A percentile compares a stretch with the other conserved stretches of the same genome.
Conservation (phyloP, 2,113 vertebrate genomes). For the Microtus pennsylvanicus region DNA sequence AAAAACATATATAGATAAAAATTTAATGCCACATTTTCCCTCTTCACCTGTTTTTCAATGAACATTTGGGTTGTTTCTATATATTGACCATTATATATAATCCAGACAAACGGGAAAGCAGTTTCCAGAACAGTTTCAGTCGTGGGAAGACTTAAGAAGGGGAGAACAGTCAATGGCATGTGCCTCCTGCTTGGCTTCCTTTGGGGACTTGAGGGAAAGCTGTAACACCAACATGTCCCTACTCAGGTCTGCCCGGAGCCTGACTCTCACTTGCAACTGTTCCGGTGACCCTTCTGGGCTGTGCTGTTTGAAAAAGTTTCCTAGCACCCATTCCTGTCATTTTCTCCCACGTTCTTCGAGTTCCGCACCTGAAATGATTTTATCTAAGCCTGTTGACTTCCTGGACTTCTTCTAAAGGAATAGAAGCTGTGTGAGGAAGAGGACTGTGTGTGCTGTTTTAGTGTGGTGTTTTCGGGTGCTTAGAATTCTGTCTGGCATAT, state of each 20-base stretch:
- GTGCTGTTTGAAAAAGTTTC: neutral
- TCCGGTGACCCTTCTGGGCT: neutral
- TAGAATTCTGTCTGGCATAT: neutral
- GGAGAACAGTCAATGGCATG: neutral
- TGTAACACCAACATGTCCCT: neutral
- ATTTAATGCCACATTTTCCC: neutral
- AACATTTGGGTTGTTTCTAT: neutral
- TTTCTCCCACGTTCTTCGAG: neutral
- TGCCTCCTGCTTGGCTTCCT: neutral
- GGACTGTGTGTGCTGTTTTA: neutral
- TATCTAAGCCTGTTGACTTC: neutral
- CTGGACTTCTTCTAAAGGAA: neutral
- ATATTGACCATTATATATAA: neutral
- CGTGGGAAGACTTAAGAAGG: neutral
- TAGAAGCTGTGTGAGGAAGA: neutral
- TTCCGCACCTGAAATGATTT: constrained; percentile 7
- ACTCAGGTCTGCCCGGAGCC: neutral
- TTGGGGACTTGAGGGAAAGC: neutral
- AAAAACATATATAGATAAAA: neutral
- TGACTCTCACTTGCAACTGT: neutral
- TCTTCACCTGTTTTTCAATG: neutral
- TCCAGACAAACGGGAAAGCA: neutral
- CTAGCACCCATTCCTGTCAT: too few relatives aligned
- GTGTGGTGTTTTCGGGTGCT: neutral
- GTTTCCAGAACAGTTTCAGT: constrained; percentile 30